phyloP scores from a whole-genome alignment of 1,140 invertebrate species.

The Drosophila eugracilis region DNA sequence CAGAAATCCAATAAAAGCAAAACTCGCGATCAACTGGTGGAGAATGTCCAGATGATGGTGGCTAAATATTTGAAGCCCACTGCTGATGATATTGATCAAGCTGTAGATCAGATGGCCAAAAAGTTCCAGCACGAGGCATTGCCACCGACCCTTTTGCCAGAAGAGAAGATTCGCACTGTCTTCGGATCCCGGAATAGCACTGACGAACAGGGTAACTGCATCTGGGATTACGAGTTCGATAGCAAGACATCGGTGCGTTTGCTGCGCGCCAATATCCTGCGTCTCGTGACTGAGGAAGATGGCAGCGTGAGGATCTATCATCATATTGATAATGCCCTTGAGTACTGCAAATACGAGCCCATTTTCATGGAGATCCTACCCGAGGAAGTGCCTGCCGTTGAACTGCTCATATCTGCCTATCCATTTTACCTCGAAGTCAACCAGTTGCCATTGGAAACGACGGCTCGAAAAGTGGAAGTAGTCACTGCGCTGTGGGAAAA shows the following conservation, averaged over 20 bases:
- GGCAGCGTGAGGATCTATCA: slow-evolving; percentile 90
- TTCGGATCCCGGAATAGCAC: slow-evolving; percentile 90
- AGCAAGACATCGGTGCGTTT: slow-evolving; percentile 90
- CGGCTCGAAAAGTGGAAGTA: slow-evolving; percentile 87
- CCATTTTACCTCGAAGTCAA: slow-evolving; percentile 91
- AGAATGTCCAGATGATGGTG: slow-evolving; percentile 86
- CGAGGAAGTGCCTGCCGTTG: slow-evolving; percentile 88
- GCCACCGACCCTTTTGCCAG: slow-evolving; percentile 90
- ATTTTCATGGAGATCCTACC: slow-evolving; percentile 91
- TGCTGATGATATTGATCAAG: slow-evolving; percentile 91
- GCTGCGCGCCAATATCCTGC: slow-evolving; percentile 89
- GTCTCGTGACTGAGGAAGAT: slow-evolving; percentile 88
- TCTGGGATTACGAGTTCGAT: slow-evolving; percentile 88
- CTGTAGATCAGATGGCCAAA: slow-evolving; percentile 94
- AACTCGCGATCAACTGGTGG: slow-evolving; percentile 86
- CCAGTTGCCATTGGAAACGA: slow-evolving; percentile 88
- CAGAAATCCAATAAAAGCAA: slow-evolving; percentile 86
- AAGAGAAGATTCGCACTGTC: slow-evolving; percentile 89
- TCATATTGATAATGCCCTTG: slow-evolving; percentile 92
- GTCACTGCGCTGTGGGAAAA: slow-evolving; percentile 90
- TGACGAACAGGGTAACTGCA: slow-evolving; percentile 87
- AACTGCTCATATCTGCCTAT: slow-evolving; percentile 90
- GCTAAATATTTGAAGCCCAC: slow-evolving; percentile 40
- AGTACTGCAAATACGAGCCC: slow-evolving; percentile 92
- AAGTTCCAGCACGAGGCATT: slow-evolving; percentile 94